Conservation (phyloP, 2,113 vertebrate genomes). For the Plotosus lineatus region DNA sequence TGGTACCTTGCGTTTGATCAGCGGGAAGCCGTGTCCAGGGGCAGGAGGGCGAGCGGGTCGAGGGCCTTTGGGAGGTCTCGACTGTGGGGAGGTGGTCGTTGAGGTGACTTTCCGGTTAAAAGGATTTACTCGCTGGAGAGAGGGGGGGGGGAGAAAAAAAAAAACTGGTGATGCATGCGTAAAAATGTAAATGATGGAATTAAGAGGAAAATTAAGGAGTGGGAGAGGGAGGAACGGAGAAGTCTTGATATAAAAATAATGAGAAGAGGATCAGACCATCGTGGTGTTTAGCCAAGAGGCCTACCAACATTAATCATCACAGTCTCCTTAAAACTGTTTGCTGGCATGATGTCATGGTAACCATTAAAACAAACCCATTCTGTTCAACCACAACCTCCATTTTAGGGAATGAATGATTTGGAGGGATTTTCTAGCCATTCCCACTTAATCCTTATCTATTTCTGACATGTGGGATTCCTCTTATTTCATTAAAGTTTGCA, state of each 20-base stretch:
- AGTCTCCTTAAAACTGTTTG: not conserved
- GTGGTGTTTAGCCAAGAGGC: not conserved
- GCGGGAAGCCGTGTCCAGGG: slow-evolving; percentile 92
- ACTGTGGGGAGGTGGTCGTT: slow-evolving; percentile 68
- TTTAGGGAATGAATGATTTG: slow-evolving; percentile 1
- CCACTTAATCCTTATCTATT: too few relatives aligned
- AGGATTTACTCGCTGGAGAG: slow-evolving; percentile 85
- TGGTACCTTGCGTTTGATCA: slow-evolving; percentile 96
- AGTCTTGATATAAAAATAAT: not conserved
- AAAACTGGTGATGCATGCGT: not conserved
- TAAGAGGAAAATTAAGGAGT: not conserved
- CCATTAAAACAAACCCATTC: not conserved
- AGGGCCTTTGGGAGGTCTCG: slow-evolving; percentile 80
- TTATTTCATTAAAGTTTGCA: too few relatives aligned
- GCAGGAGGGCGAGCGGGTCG: slow-evolving; percentile 90
- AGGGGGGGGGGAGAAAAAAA: not conserved
- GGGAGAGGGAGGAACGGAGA: not conserved
- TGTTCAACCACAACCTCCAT: not conserved
- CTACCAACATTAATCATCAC: slow-evolving; percentile 8
- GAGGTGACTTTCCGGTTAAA: slow-evolving; percentile 91
- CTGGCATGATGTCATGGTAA: not conserved
- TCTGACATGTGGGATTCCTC: too few relatives aligned
- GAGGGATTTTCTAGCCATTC: too few relatives aligned
- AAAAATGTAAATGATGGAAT: not conserved
- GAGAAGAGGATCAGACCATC: not conserved